These are phyloP conservation scores for Argyresthia goedartella DNA, from an alignment of 2,888 invertebrate genomes.

Conservation along the genomic window DNA sequence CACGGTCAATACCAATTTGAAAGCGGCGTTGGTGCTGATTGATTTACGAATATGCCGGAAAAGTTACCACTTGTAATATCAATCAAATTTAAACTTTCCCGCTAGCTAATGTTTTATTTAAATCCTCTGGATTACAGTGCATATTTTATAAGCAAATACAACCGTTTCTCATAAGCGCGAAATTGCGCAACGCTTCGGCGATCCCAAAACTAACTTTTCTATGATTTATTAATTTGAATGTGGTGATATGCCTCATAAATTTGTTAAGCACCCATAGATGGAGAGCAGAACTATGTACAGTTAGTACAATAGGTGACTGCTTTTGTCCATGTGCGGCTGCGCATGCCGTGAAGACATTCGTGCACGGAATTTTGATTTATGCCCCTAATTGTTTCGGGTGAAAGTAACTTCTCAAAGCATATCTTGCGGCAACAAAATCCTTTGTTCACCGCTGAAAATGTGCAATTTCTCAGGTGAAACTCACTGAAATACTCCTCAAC, in stretches of 20 bases:
- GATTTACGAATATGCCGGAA: no score
- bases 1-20: no score
- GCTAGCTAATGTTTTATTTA: no score
- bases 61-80: no score
- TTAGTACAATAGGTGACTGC: constrained; percentile 20
- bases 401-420: not conserved
- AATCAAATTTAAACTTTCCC: no score
- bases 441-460: no score
- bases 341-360: constrained; percentile 26
- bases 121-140: no score
- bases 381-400: constrained; percentile 20
- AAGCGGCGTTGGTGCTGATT: no score
- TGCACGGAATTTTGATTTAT: constrained; percentile 29
- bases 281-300: constrained; percentile 20
- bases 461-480: not conserved
- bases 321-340: constrained; percentile 33
- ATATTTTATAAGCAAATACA: no score
- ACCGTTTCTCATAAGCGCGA: constrained; percentile 19
- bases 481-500: no score
- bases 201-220: constrained; percentile 15
- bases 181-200: constrained; percentile 24
- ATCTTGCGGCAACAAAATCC: no score
- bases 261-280: constrained; percentile 38
- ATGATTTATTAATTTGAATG: constrained; percentile 29
- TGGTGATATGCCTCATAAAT: constrained; percentile 54